These are phyloP conservation scores for Tympanuchus pallidicinctus DNA, from an alignment of 2,113 vertebrate genomes.

Conservation along the genomic window DNA sequence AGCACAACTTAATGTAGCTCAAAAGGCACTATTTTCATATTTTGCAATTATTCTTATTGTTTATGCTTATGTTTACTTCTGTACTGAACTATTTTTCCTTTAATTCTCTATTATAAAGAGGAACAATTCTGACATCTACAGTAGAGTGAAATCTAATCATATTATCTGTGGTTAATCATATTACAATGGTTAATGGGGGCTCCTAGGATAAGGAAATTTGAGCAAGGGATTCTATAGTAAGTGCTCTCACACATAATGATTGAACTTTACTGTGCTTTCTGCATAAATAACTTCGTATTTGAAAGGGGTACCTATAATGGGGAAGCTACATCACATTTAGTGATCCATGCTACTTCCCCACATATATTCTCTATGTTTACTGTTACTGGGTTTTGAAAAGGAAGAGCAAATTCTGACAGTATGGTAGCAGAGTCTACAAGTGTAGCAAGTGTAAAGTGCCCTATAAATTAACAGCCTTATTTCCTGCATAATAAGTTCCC, in stretches of 20 bases:
- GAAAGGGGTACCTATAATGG: not conserved
- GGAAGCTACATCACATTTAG: not conserved
- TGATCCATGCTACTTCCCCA: not conserved
- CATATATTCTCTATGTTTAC: not conserved
- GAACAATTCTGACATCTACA: not conserved
- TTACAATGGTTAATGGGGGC: not conserved
- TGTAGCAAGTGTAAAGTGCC: not conserved
- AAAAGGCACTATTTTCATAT: not conserved
- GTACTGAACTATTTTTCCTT: not conserved
- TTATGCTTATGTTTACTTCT: not conserved
- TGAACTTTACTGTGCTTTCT: not conserved
- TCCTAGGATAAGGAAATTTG: not conserved
- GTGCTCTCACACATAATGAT: accelerated
- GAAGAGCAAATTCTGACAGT: not conserved
- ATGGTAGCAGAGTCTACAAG: slow-evolving; percentile 4
- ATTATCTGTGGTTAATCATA: not conserved
- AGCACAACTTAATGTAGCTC: not conserved
- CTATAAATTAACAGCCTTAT: slow-evolving; percentile 46
- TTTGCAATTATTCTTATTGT: not conserved
- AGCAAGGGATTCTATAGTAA: not conserved
- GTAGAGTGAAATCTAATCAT: accelerated
- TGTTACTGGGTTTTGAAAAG: not conserved
- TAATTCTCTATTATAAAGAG: not conserved
- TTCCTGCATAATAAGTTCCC: slow-evolving; percentile 48
- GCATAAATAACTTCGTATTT: accelerated